Percentiles rank a stretch among this genome's conserved stretches.
These are phyloP conservation scores for Oceanodroma leucorhoa DNA, from an alignment of 2,797 vertebrate species.

Conservation along the genomic window DNA sequence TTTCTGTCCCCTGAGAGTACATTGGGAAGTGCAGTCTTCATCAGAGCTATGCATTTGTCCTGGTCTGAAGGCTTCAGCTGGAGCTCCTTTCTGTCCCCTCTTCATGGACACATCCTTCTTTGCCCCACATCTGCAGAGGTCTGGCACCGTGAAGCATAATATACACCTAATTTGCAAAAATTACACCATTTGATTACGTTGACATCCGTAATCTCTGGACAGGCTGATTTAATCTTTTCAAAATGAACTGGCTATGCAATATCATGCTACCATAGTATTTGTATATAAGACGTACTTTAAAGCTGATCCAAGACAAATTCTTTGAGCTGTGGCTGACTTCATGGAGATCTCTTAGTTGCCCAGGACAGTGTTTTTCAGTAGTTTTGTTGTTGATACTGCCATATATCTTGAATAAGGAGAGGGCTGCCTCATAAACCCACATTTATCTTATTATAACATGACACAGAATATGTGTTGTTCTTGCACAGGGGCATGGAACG, in stretches of 20 bases:
- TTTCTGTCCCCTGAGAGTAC: not conserved
- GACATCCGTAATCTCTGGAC: not conserved
- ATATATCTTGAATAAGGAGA: not conserved
- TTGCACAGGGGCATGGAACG: rapidly evolving
- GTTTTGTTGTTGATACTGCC: not conserved
- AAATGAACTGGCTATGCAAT: not conserved
- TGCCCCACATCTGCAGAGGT: not conserved
- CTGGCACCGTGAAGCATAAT: not conserved
- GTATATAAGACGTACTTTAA: not conserved
- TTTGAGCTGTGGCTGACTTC: not conserved
- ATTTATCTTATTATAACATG: not conserved
- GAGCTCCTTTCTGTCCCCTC: not conserved
- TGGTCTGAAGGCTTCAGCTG: not conserved
- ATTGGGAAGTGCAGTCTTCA: not conserved
- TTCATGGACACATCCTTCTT: not conserved
- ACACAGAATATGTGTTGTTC: rapidly evolving
- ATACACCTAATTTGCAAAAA: rapidly evolving
- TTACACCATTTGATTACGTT: rapidly evolving
- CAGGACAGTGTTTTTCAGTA: not conserved
- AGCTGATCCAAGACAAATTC: not conserved
- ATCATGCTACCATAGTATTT: not conserved
- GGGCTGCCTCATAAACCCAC: not conserved
- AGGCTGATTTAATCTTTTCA: not conserved
- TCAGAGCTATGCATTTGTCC: not conserved
- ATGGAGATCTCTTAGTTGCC: not conserved